Conservation (phyloP, 2,888 invertebrate species). For the Leucoma salicis region DNA sequence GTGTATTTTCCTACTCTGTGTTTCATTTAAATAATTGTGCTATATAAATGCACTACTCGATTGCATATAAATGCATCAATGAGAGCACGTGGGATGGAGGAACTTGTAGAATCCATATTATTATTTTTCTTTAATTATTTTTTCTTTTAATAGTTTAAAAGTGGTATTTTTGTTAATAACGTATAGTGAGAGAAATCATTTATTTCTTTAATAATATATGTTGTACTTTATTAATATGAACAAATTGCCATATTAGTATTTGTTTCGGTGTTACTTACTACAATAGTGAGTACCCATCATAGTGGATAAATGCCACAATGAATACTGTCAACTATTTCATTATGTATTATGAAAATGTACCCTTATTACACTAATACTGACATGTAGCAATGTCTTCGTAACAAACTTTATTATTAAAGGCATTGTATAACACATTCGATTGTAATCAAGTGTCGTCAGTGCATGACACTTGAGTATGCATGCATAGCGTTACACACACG, state of each 20-base stretch:
- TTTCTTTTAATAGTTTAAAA: too few species aligned
- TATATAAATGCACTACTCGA: slow-evolving; percentile 7
- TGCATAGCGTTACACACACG: slow-evolving; percentile 24
- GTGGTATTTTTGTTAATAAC: too few species aligned
- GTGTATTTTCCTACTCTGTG: neutral
- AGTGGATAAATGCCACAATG: too few species aligned
- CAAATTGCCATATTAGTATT: slow-evolving; percentile 4
- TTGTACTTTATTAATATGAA: too few species aligned
- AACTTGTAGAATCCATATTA: too few species aligned
- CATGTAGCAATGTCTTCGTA: slow-evolving; percentile 39
- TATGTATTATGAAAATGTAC: slow-evolving; percentile 33
- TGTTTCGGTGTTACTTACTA: slow-evolving; percentile 23
- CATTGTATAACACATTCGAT: slow-evolving; percentile 66
- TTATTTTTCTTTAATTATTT: too few species aligned
- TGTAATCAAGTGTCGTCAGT: slow-evolving; percentile 67
- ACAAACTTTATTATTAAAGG: slow-evolving; percentile 45
- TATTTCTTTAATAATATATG: too few species aligned
- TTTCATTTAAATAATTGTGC: too few species aligned
- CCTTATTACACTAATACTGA: slow-evolving; percentile 23
- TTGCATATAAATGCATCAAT: slow-evolving; percentile 9
- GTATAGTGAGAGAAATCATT: too few species aligned
- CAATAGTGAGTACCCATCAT: slow-evolving; percentile 7
- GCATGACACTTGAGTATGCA: slow-evolving; percentile 46
- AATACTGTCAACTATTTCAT: slow-evolving; percentile 29
- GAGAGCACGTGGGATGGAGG: slow-evolving; percentile 12